phyloP scores from a whole-genome alignment of 2,797 vertebrate species.

The Pantherophis vulpinus region DNA sequence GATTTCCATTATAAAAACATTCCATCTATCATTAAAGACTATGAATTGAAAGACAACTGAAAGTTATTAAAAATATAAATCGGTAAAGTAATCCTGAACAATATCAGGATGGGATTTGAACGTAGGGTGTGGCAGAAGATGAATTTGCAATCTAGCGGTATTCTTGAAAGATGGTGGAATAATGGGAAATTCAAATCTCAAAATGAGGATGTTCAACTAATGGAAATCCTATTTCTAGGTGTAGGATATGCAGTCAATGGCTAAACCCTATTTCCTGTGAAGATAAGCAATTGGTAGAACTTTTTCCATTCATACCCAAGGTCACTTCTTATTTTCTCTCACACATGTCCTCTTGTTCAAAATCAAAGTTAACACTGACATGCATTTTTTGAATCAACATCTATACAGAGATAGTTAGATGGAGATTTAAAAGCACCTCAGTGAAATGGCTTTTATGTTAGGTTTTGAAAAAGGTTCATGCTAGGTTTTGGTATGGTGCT shows the following conservation, averaged over 20 bases:
- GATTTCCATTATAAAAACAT: background rate
- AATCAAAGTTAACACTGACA: background rate
- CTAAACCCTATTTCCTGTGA: background rate
- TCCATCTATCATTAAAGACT: background rate
- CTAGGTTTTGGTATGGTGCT: background rate
- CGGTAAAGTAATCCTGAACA: background rate
- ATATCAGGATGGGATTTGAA: background rate
- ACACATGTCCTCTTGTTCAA: background rate
- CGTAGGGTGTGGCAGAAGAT: background rate
- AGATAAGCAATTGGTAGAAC: background rate
- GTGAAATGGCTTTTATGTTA: too few relatives aligned
- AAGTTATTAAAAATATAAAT: background rate
- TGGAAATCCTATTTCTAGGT: background rate
- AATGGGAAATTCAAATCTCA: background rate
- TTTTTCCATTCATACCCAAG: background rate
- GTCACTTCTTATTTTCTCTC: background rate
- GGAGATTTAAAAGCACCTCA: background rate
- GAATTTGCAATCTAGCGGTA: background rate
- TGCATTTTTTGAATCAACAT: background rate
- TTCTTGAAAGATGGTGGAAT: background rate
- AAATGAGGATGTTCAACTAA: background rate
- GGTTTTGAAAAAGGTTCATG: too few relatives aligned
- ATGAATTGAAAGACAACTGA: background rate
- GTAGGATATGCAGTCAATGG: background rate
- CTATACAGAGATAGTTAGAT: background rate